A percentile compares a stretch with the other conserved stretches of the same genome.
Conservation (phyloP, 2,113 vertebrate species). For the Sebastes fasciatus region DNA sequence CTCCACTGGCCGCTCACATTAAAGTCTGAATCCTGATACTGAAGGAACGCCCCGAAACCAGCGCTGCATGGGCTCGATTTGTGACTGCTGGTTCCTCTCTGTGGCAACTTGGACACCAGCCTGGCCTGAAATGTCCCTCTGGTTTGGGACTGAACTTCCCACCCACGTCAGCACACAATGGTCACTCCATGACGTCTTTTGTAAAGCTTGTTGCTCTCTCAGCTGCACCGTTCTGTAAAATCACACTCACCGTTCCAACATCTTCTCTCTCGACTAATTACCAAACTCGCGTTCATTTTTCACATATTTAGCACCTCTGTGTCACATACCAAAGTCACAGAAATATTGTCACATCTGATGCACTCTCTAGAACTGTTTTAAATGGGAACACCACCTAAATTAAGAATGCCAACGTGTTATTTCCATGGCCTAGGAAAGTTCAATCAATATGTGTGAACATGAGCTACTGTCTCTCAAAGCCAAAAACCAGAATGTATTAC, state of each 20-base stretch:
- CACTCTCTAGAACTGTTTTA: no score
- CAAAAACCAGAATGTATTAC: no score
- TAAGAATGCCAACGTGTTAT: no score
- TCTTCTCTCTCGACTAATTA: not conserved
- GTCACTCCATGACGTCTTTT: slow-evolving; percentile 10
- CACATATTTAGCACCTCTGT: not conserved
- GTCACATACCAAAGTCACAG: not conserved
- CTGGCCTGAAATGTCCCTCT: slow-evolving; percentile 20
- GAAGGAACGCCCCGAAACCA: slow-evolving; percentile 3
- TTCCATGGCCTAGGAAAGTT: no score
- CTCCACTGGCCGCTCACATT: slow-evolving; percentile 25
- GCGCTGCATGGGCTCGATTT: not conserved
- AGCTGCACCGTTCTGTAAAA: not conserved
- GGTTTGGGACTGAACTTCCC: slow-evolving; percentile 28
- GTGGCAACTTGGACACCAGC: slow-evolving; percentile 18
- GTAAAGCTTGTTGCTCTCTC: slow-evolving; percentile 1
- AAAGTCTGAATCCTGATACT: not conserved
- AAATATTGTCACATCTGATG: not conserved
- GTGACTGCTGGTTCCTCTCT: not conserved
- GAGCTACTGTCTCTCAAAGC: no score
- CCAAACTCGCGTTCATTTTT: not conserved
- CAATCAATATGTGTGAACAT: no score
- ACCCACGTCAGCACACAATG: not conserved
- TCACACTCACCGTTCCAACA: not conserved
- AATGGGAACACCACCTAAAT: no score